Evolutionary conservation across 2,113 vertebrate species (phyloP).

Genomic region (Hemiscyllium ocellatum): DNA sequence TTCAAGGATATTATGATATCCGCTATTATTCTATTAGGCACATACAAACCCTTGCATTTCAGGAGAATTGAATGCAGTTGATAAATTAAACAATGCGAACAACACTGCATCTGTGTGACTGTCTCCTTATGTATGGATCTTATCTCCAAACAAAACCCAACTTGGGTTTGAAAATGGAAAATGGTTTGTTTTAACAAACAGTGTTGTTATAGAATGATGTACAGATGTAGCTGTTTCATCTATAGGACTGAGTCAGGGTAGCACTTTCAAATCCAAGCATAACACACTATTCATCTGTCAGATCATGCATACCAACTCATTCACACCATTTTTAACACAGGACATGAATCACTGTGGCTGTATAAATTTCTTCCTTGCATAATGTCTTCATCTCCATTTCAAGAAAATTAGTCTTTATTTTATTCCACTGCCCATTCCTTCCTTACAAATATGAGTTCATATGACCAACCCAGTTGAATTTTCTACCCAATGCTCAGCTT

Average conservation of each 20-base stretch:
- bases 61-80: neutral
- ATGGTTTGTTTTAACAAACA: neutral
- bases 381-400: neutral
- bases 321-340: neutral
- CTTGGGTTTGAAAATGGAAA: neutral
- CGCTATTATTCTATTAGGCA: neutral
- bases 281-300: neutral
- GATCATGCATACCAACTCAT: neutral
- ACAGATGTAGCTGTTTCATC: neutral
- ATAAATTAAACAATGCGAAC: neutral
- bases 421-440: neutral
- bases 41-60: neutral
- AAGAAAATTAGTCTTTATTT: neutral
- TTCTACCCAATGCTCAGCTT: neutral
- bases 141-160: neutral
- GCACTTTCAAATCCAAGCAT: neutral
- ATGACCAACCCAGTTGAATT: neutral
- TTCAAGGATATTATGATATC: neutral
- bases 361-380: neutral
- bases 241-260: neutral
- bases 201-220: neutral
- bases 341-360: neutral
- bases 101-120: neutral
- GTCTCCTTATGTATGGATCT: neutral
- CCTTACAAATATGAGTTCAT: neutral